Evolutionary conservation across 2,888 invertebrate species (phyloP).

Genomic region (Urechis unicinctus): DNA sequence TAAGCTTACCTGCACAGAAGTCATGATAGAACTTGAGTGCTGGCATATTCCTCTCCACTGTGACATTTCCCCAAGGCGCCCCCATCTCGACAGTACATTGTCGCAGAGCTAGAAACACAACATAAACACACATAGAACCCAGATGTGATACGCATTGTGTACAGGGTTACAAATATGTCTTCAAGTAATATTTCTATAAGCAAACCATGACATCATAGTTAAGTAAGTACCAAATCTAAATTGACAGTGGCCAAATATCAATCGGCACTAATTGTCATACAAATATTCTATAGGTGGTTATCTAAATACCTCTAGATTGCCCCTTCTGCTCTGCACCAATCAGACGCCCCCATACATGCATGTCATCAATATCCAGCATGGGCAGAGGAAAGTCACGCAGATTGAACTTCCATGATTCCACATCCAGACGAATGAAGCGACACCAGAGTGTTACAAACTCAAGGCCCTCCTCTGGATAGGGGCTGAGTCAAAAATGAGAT

Average conservation of each 20-base stretch:
- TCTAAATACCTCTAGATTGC: slow-evolving; percentile 7
- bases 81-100: slow-evolving; percentile 75
- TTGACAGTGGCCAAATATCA: no score
- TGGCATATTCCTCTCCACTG: slow-evolving; percentile 82
- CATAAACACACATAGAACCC: neutral
- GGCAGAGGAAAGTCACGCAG: slow-evolving; percentile 94
- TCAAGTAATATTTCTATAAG: no score
- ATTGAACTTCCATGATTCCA: slow-evolving; percentile 79
- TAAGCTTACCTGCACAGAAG: slow-evolving; percentile 74
- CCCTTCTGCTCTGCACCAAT: slow-evolving; percentile 76
- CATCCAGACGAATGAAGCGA: slow-evolving; percentile 73
- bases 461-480: slow-evolving; percentile 79
- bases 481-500: slow-evolving; percentile 54
- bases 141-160: no score
- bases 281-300: no score
- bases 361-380: slow-evolving; percentile 73
- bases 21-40: slow-evolving; percentile 97
- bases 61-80: slow-evolving; percentile 73
- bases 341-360: slow-evolving; percentile 82
- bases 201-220: no score
- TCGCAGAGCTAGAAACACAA: slow-evolving; percentile 59
- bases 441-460: slow-evolving; percentile 92
- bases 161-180: no score
- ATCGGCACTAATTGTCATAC: no score
- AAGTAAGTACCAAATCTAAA: no score